Evolutionary conservation across 2,888 invertebrate species (phyloP), one percentile per base, ranked within the genome.

Genomic region (Apamea anceps): DNA sequence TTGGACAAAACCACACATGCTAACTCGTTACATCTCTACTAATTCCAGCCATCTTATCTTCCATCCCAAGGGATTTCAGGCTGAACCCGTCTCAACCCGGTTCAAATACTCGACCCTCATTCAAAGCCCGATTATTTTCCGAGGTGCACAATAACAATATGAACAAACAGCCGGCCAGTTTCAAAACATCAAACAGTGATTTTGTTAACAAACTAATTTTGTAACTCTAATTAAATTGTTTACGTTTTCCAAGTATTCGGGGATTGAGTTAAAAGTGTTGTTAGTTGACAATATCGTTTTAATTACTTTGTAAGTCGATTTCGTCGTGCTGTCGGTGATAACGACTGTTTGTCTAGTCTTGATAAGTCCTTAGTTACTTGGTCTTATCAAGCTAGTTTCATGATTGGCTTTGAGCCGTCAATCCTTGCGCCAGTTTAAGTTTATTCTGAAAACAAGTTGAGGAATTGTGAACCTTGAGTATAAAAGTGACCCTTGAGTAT

Each of bases 201-300:
- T 88, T 87, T 79, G 82, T 85, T 77, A 77, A 81, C 80, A 76
- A 87, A 90, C 88, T 86, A 88, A 90, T 90, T 90, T 89, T 48
- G 42, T n/a, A 86, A 85, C 82, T 79, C 42, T 80, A 88, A 88
- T 90, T 86, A 88, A 90, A 87, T 88, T 89, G 80, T 81, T 86
- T 87, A 89, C 87, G 80, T 84, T 48, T 48, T 80, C 68, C 78
- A 79, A 76, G 79, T 82, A 85, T 87, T 80, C 77, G 60, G 37
- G 73, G 74, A 87, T 87, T 81, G 73, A 85, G 80, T 85, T 88
- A 88, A 87, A 88, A 88, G 77, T 83, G 80, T 85, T 83, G 77
- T 88, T 82, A 82, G 80, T 83, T 85, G 88, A 84, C 83, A 77
- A 83, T 83, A 71, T 75, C 75, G n/a, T 79, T 74, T 85, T 85